Evolutionary conservation across 2,888 invertebrate genomes (phyloP), one percentile per base, ranked within the genome.

Genomic region (Drosophila recens): DNA sequence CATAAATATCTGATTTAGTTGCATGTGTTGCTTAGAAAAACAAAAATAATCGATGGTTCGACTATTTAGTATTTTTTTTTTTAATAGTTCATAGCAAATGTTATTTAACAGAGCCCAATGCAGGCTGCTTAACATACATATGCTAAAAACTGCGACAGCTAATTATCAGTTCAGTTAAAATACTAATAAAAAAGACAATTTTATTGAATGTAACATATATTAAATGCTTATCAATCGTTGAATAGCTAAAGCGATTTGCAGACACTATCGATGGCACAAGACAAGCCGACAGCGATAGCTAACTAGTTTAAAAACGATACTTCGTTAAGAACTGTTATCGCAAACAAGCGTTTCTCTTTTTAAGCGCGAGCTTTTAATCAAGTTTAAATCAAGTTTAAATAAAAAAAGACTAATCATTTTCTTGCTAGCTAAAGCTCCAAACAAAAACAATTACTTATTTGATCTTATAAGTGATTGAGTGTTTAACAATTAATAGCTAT

Each of bases 401-500:
- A 17, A 11, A 49, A 17, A 10, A 5, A 13, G 10, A 1, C 4
- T 5, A 20, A 8, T 23, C 0, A n/a, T 13, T 13, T 23, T 13
- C 5, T 15, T 38, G 3, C 13, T 4, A 30, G 11, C 33, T 34
- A 15, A 8, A 27, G 5, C n/a, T 11, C 15, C 15, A 1, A 8
- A 5, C 23, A 3, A 15, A 46, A 46, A 38, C 17, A 49, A 13
- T 33, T 13, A 17, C 11, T 27, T 1, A 20, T 11, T 23, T n/a
- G 17, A 2, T 34, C 5, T 27, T 34, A 61, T 33, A 63, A 58
- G 20, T 54, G 30, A 56, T 38, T 48, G 8, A 43, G 17, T 13
- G 36, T 27, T 52, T 3, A 62, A 23, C 23, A 63, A 17, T 27
- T 45, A 56, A 42, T 9, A 34, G 33, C 54, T 43, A 27, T 42